A percentile compares a stretch with the other conserved stretches of the same genome.
Evolutionary conservation across 2,888 invertebrate species (phyloP).

Genomic region (Cosmia pyralina): DNA sequence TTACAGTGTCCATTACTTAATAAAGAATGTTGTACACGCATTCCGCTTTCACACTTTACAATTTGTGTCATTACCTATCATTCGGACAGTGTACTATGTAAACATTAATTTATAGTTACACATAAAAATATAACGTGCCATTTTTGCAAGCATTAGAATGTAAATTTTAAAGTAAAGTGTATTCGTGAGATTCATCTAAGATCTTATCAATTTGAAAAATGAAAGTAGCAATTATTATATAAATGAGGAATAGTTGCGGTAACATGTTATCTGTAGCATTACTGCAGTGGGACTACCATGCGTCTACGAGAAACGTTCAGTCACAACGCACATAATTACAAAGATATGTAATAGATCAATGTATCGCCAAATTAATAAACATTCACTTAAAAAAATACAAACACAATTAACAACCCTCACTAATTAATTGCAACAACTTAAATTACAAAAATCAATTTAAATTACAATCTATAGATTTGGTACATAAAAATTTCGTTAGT

Average conservation of each 20-base stretch:
- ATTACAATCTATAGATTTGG: constrained; percentile 89
- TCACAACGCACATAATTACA: constrained; percentile 75
- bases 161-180: constrained; percentile 76
- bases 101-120: constrained; percentile 74
- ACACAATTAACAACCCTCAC: constrained; percentile 88
- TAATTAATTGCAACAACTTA: constrained; percentile 88
- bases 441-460: constrained; percentile 79
- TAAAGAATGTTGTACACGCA: constrained; percentile 72
- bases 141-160: constrained; percentile 78
- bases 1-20: constrained; percentile 75
- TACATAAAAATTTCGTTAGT: constrained; percentile 89
- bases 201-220: constrained; percentile 73
- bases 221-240: constrained; percentile 72
- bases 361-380: constrained; percentile 68
- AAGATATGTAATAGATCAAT: constrained; percentile 79
- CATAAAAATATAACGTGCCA: constrained; percentile 77
- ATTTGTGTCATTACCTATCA: constrained; percentile 72
- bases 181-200: constrained; percentile 75
- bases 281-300: constrained; percentile 65
- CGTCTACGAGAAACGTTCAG: constrained; percentile 72
- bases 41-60: constrained; percentile 62
- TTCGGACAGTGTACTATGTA: constrained; percentile 72
- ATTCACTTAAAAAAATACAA: constrained; percentile 82
- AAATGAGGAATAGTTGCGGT: constrained; percentile 71
- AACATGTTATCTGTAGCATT: constrained; percentile 71